Evolutionary conservation across 2,797 vertebrate genomes (phyloP).

Genomic region (Pipistrellus pygmaeus): DNA sequence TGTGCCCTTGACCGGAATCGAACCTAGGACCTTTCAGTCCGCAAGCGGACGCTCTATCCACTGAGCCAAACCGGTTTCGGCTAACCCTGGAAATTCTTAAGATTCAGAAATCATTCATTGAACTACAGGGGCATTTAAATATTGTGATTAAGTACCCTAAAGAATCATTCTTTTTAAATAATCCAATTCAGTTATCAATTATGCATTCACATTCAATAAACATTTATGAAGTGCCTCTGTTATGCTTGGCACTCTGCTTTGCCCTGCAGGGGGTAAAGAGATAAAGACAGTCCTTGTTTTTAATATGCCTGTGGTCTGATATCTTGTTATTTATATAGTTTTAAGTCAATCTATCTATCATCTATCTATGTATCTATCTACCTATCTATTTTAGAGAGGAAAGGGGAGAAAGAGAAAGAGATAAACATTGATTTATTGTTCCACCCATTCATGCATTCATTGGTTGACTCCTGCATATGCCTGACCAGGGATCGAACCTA

Average conservation of each 20-base stretch:
- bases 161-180: slow-evolving; percentile 55
- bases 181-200: neutral
- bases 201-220: slow-evolving; percentile 30
- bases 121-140: neutral
- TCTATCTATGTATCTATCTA: neutral
- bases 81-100: slow-evolving; percentile 28
- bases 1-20: too few species aligned
- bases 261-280: neutral
- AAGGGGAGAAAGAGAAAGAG: neutral
- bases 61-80: too few species aligned
- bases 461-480: neutral
- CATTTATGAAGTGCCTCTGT: slow-evolving; percentile 8
- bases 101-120: slow-evolving; percentile 42
- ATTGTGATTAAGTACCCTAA: neutral
- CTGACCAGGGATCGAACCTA: neutral
- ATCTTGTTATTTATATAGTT: slow-evolving; percentile 50
- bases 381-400: neutral
- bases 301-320: slow-evolving; percentile 38
- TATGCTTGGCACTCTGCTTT: slow-evolving; percentile 30
- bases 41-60: too few species aligned
- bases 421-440: neutral
- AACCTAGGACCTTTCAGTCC: too few species aligned
- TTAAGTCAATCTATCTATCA: neutral
- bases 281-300: slow-evolving; percentile 59
- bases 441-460: neutral